phyloP scores from a whole-genome alignment of 2,888 invertebrate genomes.

The Exephanes ischioxanthus region DNA sequence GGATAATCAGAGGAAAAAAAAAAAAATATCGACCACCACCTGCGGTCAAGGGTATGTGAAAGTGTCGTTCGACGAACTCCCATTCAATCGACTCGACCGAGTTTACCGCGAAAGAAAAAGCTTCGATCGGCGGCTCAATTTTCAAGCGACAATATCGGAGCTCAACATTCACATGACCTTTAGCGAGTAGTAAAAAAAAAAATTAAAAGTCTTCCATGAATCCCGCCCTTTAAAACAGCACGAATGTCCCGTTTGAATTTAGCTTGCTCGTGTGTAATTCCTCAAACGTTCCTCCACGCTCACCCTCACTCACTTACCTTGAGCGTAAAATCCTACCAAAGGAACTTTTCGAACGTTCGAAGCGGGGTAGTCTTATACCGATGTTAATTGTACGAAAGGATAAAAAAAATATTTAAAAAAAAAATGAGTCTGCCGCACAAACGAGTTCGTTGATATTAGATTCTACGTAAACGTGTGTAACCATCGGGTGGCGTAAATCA shows the following conservation, averaged over 20 bases:
- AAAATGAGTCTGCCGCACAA: not conserved
- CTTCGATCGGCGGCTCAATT: not conserved
- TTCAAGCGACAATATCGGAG: not conserved
- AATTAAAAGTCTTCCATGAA: not conserved
- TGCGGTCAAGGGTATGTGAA: slow-evolving; percentile 1
- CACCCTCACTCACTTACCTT: slow-evolving; percentile 38
- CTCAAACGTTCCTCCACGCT: slow-evolving; percentile 35
- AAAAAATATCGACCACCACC: not conserved
- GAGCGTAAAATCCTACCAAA: slow-evolving; percentile 13
- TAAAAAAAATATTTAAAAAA: not conserved
- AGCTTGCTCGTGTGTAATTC: slow-evolving; percentile 32
- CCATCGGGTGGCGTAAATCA: slow-evolving; percentile 5
- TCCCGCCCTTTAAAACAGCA: not conserved
- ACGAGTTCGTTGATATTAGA: not conserved
- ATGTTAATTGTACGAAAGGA: slow-evolving; percentile 37
- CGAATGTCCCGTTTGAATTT: slow-evolving; percentile 15
- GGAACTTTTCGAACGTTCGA: slow-evolving; percentile 20
- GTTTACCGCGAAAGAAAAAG: not conserved
- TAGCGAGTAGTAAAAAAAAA: not conserved
- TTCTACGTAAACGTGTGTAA: slow-evolving; percentile 13
- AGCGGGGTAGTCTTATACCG: slow-evolving; percentile 45
- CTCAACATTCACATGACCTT: slow-evolving; percentile 1
- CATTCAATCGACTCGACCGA: not conserved
- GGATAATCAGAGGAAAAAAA: not conserved
- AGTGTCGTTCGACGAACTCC: not conserved